Conservation (phyloP, 2,797 vertebrate species). For the Neosilurus hyrtlii region DNA sequence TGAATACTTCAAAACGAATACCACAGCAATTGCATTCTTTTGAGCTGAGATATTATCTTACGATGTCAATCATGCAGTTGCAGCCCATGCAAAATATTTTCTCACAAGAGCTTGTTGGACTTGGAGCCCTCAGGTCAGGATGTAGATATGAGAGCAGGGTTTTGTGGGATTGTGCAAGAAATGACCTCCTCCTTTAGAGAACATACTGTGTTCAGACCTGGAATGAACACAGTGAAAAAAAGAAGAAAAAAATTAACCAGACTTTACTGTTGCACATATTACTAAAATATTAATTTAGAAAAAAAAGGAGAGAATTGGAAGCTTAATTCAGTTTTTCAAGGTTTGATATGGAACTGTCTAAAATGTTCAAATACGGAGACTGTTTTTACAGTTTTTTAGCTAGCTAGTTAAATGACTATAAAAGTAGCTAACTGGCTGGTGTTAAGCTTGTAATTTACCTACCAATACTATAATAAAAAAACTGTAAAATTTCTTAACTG, state of each 20-base stretch:
- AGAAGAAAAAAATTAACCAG: background rate
- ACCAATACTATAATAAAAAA: too few relatives aligned
- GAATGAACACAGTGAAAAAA: background rate
- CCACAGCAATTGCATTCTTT: conserved; percentile 33
- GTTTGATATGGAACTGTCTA: background rate
- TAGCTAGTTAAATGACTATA: background rate
- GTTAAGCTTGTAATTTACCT: background rate
- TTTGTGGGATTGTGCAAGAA: conserved; percentile 36
- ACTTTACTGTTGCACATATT: background rate
- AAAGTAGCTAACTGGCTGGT: background rate
- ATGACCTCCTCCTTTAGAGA: conserved; percentile 38
- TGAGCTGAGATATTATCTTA: conserved; percentile 50
- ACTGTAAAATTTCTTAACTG: too few relatives aligned
- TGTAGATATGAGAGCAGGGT: conserved; percentile 45
- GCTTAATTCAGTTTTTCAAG: background rate
- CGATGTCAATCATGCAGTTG: conserved; percentile 53
- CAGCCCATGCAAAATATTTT: conserved; percentile 51
- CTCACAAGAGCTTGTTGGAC: conserved; percentile 49
- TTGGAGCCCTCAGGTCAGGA: conserved; percentile 44
- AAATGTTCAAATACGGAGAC: background rate
- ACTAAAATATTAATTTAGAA: background rate
- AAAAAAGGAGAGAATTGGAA: background rate
- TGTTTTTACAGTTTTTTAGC: background rate
- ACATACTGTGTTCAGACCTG: conserved; percentile 31
- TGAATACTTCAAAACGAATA: conserved; percentile 47